Evolutionary conservation across 2,888 invertebrate species (phyloP), one percentile per base, ranked within the genome.

Genomic region (Gymnosoma rotundatum): DNA sequence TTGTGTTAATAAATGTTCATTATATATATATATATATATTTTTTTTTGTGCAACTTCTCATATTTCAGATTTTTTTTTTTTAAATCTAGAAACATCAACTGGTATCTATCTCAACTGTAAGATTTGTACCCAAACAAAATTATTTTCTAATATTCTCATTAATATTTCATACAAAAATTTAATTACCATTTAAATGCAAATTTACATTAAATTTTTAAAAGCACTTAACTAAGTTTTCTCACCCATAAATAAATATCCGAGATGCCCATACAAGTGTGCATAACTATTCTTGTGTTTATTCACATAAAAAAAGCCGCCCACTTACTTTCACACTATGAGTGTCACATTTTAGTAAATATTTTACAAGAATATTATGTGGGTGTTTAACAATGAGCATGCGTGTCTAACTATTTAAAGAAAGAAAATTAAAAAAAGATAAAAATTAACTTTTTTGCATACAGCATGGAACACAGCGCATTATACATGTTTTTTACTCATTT

Each of bases 341-440:
- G 81, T 82, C 81, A 82, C 50, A 82, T 58, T 70, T 70, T 76
- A 60, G 58, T 66, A 75, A 69, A 82, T 82, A 76, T 82, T 76
- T 76, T 52, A 82, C 25, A 70, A 64, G 63, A 76, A 76, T 56
- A 52, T 76, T 76, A 70, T 38, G 81, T 82, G 81, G 75, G 81
- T 66, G 81, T 76, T 70, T 52, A 63, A 58, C 81, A 82, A 36
- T 70, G 75, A 70, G 81, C 81, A 82, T 76, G 81, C 81, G 81
- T 82, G 75, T 82, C 70, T 70, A 70, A 50, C 58, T 76, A 58
- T 38, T 32, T 32, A 32, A 32, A 32, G 36, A 66, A 60, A 73
- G 36, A 25, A 58, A 36, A 18, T 25, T 2, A 10, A 16, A 25
- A 50, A 21, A 50, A 66, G 16, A 56, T n/a, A 32, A 52, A 54